Evolutionary conservation across 2,888 invertebrate genomes (phyloP), one percentile per base, ranked within the genome.

Genomic region (Habrosyne pyritoides): DNA sequence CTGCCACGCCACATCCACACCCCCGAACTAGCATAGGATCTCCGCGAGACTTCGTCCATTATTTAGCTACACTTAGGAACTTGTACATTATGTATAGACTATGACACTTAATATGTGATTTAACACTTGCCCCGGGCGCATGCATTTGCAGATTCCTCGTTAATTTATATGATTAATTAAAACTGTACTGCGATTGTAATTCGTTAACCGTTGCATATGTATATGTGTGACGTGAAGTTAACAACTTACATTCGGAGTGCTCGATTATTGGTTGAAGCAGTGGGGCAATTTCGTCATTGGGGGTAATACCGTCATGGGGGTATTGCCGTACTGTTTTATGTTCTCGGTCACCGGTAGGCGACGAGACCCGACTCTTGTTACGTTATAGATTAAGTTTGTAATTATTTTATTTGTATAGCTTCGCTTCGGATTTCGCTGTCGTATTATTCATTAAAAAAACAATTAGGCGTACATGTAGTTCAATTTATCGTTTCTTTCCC

Each of bases 31-130:
- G 73, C 54, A 56, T 71, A 74, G 78, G 73, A 62, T 67, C 70
- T 71, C 73, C 78, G 76, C 77, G 80, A 78, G 75, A 81, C 82
- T 84, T 82, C 86, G 87, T 87, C 87, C 87, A 86, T 81, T 73
- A 79, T 73, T 69, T 79, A 81, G 77, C 77, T 77, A 79, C 79
- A 77, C 74, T 74, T 81, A 82, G 80, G 76, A 78, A 77, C 75
- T 73, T 84, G 82, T 85, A 85, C 74, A 84, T 84, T 80, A 72
- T 84, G 79, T 82, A 83, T 79, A 81, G 71, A 64, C 55, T 58
- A 64, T 53, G 62, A 57, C 28, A 50, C 26, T 55, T 47, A 7
- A 53, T 64, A n/a, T 42, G 36, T 42, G 36, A 42, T 42, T 42
- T 2, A 18, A 52, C 65, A 66, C 63, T 64, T 64, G 76, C 28